A percentile compares a stretch with the other conserved stretches of the same genome.
Evolutionary conservation across 2,113 vertebrate species (phyloP).

Genomic region (Psammodynastes pulverulentus): DNA sequence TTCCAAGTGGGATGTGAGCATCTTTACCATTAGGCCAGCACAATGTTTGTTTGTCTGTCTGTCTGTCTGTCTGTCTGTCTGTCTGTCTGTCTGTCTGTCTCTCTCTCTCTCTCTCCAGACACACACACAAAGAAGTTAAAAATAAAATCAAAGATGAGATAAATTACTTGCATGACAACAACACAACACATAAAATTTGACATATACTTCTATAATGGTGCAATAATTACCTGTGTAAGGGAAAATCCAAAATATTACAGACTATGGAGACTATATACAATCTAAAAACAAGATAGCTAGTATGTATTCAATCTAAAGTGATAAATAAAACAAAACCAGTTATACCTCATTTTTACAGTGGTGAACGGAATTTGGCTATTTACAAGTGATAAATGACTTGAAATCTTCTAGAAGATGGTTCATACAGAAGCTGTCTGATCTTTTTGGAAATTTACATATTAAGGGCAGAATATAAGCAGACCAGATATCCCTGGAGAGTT

Average conservation of each 20-base stretch:
- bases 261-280: background rate
- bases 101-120: background rate
- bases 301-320: background rate
- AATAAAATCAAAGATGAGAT: background rate
- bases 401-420: background rate
- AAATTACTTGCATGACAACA: background rate
- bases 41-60: background rate
- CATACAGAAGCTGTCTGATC: background rate
- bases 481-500: background rate
- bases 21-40: background rate
- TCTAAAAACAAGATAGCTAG: background rate
- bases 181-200: background rate
- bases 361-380: background rate
- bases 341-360: background rate
- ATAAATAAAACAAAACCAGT: background rate
- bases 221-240: background rate
- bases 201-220: background rate
- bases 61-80: too few relatives aligned
- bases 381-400: background rate
- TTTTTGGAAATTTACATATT: background rate
- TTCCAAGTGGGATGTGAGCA: background rate
- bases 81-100: fast-evolving
- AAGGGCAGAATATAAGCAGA: background rate
- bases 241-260: background rate
- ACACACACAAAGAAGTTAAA: background rate